Evolutionary conservation across 2,888 invertebrate species (phyloP), one percentile per base, ranked within the genome.

Genomic region (Epistrophella euchroma): DNA sequence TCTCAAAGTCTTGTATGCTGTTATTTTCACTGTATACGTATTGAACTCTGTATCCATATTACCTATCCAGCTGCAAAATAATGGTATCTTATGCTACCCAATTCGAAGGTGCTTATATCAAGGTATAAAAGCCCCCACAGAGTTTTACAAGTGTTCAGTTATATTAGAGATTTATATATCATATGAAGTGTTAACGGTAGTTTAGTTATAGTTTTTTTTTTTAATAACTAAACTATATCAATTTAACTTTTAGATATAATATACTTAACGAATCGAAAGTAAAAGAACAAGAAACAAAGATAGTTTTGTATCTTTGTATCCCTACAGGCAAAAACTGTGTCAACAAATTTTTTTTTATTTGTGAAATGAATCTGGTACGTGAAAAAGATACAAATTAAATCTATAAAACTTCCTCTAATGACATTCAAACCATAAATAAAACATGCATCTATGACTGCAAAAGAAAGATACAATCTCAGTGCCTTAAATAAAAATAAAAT

Each of bases 61-160:
- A 86, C 81, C 64, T 64, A 81, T 86, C 70, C 85, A 70, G 60
- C 81, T 81, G 76, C 77, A 86, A 77, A 32, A 73, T 73, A 72
- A 68, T 73, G 72, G 52, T 78, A 68, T 73, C 72, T 83, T 78
- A 78, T 56, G 68, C 66, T 83, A 73, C 66, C 62, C 77, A 68
- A 76, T 66, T 80, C 52, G 47, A 86, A 81, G 85, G 81, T 77
- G 85, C 77, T 28, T 77, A 86, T 75, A 85, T 72, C 80, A 85
- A 85, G 50, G 89, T 91, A 91, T 91, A 91, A 91, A 91, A 91
- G 90, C 90, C 89, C 90, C 89, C 89, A 89, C 88, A 89, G 88
- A 88, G 87, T 88, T 90, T 90, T 90, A 88, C 88, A 88, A 89
- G 89, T 89, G 89, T 90, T 91, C 91, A 91, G 91, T 91, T 89